Percentiles rank a stretch among this genome's conserved stretches.
These are phyloP conservation scores for Caenorhabditis angaria DNA, from an alignment of 2,888 invertebrate species.

Conservation along the genomic window DNA sequence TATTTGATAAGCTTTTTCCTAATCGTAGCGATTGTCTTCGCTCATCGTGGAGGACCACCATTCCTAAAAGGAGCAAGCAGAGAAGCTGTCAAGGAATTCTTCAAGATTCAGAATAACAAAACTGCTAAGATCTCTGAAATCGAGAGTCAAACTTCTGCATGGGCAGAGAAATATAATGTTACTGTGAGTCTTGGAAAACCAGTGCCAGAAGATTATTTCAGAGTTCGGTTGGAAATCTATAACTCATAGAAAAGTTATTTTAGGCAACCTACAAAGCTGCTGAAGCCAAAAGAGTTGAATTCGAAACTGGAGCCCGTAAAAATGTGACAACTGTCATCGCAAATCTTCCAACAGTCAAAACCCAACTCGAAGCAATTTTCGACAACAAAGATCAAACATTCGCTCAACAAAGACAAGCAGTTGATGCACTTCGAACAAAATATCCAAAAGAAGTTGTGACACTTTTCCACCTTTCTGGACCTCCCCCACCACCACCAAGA, in stretches of 20 bases:
- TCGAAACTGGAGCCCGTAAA: slow-evolving; percentile 29
- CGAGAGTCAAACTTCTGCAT: slow-evolving; percentile 25
- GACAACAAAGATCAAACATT: slow-evolving; percentile 38
- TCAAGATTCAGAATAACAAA: slow-evolving; percentile 35
- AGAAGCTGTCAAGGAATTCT: slow-evolving; percentile 27
- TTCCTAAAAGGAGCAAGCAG: too few relatives aligned
- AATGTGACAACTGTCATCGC: slow-evolving; percentile 39
- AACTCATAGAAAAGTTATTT: neutral
- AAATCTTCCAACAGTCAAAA: slow-evolving; percentile 32
- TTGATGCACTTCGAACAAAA: slow-evolving; percentile 15
- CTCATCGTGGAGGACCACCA: too few relatives aligned
- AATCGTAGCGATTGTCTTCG: too few relatives aligned
- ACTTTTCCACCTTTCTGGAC: slow-evolving; percentile 36
- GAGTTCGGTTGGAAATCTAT: too few relatives aligned
- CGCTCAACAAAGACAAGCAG: slow-evolving; percentile 9
- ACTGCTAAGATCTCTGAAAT: slow-evolving; percentile 35
- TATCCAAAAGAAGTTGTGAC: slow-evolving; percentile 26
- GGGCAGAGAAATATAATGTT: slow-evolving; percentile 42
- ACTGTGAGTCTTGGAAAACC: slow-evolving; percentile 30
- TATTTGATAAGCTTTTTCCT: too few relatives aligned
- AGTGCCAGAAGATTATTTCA: too few relatives aligned
- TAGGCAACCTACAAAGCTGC: slow-evolving; percentile 14
- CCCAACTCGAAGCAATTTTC: slow-evolving; percentile 29
- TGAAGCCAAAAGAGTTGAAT: slow-evolving; percentile 34
- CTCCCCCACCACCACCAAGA: slow-evolving; percentile 19